Evolutionary conservation across 2,113 vertebrate genomes (phyloP).

Genomic region (Lampris incognitus): DNA sequence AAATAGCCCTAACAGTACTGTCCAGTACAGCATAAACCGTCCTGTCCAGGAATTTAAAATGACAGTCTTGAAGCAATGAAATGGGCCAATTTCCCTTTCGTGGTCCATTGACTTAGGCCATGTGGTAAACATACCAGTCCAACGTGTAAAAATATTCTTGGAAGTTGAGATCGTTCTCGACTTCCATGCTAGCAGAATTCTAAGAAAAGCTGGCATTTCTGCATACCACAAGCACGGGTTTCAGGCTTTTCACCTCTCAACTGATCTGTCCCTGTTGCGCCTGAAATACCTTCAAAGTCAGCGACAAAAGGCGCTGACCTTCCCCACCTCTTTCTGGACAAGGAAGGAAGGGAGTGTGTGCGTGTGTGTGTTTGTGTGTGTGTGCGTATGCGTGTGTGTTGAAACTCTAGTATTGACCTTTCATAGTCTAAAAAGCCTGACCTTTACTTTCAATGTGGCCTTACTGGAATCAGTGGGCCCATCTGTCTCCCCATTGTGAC

Average conservation of each 20-base stretch:
- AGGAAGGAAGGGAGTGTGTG: background rate
- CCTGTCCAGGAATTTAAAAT: conserved; percentile 8
- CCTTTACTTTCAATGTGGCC: conserved; percentile 53
- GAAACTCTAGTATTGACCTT: conserved; percentile 38
- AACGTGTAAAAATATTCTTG: conserved; percentile 5
- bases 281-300: conserved; percentile 22
- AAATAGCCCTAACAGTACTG: conserved; percentile 6
- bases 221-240: background rate
- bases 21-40: background rate
- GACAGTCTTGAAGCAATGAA: background rate
- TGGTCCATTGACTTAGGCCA: background rate
- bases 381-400: conserved; percentile 1
- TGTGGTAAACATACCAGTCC: background rate
- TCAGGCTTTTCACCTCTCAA: background rate
- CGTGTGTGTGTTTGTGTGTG: conserved; percentile 1
- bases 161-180: conserved; percentile 10
- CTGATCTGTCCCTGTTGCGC: background rate
- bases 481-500: conserved; percentile 40
- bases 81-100: background rate
- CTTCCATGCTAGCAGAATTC: conserved; percentile 1
- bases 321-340: background rate
- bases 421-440: conserved; percentile 32
- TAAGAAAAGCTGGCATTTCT: conserved; percentile 7
- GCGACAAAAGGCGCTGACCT: background rate
- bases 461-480: conserved; percentile 20